Base-by-base conservation (phyloP, 2,113 vertebrate species). In the Podocnemis expansa region DNA sequence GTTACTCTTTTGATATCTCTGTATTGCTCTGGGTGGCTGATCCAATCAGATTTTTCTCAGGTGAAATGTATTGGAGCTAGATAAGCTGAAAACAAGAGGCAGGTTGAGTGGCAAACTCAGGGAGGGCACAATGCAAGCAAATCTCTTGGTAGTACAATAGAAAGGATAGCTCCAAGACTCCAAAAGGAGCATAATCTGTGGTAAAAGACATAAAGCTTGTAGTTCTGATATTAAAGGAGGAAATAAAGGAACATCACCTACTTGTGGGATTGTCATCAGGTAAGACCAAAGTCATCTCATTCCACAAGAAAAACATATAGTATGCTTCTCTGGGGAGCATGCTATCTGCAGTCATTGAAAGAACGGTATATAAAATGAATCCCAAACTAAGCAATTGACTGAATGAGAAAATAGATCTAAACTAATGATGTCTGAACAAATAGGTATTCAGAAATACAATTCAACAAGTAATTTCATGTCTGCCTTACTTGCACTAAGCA, bases 241-340 rank as follows among this genome's bases (percentile, higher is more conserved):
- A 91, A 34, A 56, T 80, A 90, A 85, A 94, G 58, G 63, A 88
- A 55, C 1, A 0, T 85, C 90, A 89, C 88, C 86, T 96, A 88
- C 80, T 88, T 81, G 9, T 29, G 24, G 80, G 80, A 73, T 54
- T 95, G 55, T 54, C 51, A 14, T 83, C 89, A 49, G 82, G 70
- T 78, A 85, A 55, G 82, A 81, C 49, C 1, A 0, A 5, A 45
- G 56, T 87, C 90, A 85, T 29, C 73, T 94, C 45, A 45, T 38
- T 95, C 80, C 95, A 58, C n/a, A 45, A 63, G 60, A 91, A 87
- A 52, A 95, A 55, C 52, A 19, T 56, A 91, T 80, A 78, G 29
- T 83, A 91, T 96, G 22, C 10, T 31, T 82, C 29, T 89, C 81
- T 85, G 80, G 58, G 51, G n/a, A 3, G 54, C 87, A 79, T 67